Base-by-base conservation (phyloP, 2,888 invertebrate species). In the Lepidocyrtinus sp. region DNA sequence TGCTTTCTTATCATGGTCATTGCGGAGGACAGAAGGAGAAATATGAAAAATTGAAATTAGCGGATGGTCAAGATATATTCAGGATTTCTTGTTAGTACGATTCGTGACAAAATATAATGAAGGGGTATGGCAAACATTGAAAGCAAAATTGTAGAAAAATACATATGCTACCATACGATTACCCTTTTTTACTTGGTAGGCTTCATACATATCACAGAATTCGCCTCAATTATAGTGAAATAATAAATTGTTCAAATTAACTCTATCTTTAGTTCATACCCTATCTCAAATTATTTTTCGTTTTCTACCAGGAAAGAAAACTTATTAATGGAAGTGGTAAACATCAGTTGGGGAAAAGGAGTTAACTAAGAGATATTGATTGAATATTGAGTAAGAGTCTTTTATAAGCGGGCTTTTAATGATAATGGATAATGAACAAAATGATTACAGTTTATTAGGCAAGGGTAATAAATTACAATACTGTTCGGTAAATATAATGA, bases 1-100 rank as follows among this genome's bases (percentile, higher is more conserved):
- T 73, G 73, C 65, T 22, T 73, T 62, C 12, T 27, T 17, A 72
- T 46, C 50, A 64, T 63, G 72, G 62, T 22, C 63, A 64, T 36
- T 72, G 72, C 72, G 64, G 72, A 25, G 62, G 72, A 72, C 72
- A 72, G 36, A 36, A 36, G 36, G 36, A 36, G 36, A 12, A 36
- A 36, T 36, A 36, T 36, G 12, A 36, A 36, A 36, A 36, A 36
- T 36, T 36, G 36, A 36, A 36, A 36, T 36, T 36, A 36, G 36
- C 12, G 36, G 36, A 36, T 12, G 12, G 36, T 12, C 5, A 36
- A 36, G n/a, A 7, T 36, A 7, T 36, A 7, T 36, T 36, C 12
- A 12, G 5, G 36, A 5, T 36, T 36, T 36, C 36, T 36, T 36
- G 36, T 7, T 36, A 36, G 5, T 36, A 36, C 36, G 12, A 36